These are phyloP conservation scores for Rhyacophila evoluta DNA, from an alignment of 2,888 invertebrate genomes.

Conservation along the genomic window DNA sequence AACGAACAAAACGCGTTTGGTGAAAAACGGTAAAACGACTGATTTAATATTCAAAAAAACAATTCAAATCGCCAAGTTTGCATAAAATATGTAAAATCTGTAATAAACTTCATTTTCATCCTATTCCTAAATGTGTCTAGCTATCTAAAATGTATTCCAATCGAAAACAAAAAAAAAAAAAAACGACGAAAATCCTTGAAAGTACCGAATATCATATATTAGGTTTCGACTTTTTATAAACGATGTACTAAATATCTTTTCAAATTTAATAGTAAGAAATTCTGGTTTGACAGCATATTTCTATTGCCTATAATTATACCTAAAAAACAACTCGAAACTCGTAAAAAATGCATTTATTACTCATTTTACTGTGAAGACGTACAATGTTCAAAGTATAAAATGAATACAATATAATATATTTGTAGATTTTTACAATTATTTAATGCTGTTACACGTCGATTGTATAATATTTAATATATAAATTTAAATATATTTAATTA, in stretches of 20 bases:
- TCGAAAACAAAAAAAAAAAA: neutral
- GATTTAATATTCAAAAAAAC: conserved; percentile 12
- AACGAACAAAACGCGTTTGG: conserved; percentile 8
- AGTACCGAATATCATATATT: neutral
- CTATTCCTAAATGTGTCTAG: neutral
- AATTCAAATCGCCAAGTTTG: neutral
- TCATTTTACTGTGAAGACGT: no score
- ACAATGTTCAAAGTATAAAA: no score
- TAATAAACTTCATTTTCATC: neutral
- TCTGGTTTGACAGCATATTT: no score
- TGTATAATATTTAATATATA: no score
- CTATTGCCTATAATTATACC: no score
- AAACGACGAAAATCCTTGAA: neutral
- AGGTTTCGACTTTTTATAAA: neutral
- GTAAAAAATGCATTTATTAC: no score
- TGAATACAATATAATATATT: no score
- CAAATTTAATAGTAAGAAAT: no score
- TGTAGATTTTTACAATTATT: no score
- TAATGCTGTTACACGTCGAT: no score
- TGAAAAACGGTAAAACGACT: conserved; percentile 8
- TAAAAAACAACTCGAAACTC: no score
- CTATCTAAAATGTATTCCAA: neutral
- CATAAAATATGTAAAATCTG: neutral
- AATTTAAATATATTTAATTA: no score
- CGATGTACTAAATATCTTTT: neutral